phyloP scores from a whole-genome alignment of 2,888 invertebrate genomes.

The Thyatira batis region DNA sequence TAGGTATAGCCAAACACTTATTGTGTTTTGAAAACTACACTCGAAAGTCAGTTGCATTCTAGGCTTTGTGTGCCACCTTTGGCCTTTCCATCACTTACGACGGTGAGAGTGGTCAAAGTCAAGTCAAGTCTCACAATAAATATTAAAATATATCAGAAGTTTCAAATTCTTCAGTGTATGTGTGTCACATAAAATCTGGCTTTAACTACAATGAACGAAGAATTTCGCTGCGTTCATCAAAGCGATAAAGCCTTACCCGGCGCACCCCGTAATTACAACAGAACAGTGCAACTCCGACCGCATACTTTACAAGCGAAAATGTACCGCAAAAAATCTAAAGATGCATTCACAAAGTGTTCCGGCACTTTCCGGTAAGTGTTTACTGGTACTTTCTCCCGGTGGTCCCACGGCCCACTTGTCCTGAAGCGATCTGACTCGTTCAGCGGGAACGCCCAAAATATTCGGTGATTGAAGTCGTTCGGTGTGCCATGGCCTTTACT shows the following conservation, averaged over 20 bases:
- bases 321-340: slow-evolving; percentile 58
- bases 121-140: too few relatives aligned
- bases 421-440: slow-evolving; percentile 52
- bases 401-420: slow-evolving; percentile 74
- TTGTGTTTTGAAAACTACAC: too few relatives aligned
- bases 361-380: slow-evolving; percentile 44
- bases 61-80: too few relatives aligned
- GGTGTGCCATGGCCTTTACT: slow-evolving; percentile 61
- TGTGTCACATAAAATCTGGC: background rate
- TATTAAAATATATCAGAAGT: too few relatives aligned
- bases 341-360: slow-evolving; percentile 58
- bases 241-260: slow-evolving; percentile 44
- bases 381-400: slow-evolving; percentile 69
- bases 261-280: slow-evolving; percentile 60
- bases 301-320: slow-evolving; percentile 59
- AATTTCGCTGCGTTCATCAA: slow-evolving; percentile 19
- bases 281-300: slow-evolving; percentile 38
- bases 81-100: too few relatives aligned
- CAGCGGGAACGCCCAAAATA: slow-evolving; percentile 74
- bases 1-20: too few relatives aligned
- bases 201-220: background rate
- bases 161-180: too few relatives aligned
- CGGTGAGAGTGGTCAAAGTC: too few relatives aligned
- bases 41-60: too few relatives aligned
- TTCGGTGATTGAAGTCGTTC: slow-evolving; percentile 70